Evolutionary conservation across 2,797 vertebrate genomes (phyloP).

Genomic region (Otolemur crassicaudatus): DNA sequence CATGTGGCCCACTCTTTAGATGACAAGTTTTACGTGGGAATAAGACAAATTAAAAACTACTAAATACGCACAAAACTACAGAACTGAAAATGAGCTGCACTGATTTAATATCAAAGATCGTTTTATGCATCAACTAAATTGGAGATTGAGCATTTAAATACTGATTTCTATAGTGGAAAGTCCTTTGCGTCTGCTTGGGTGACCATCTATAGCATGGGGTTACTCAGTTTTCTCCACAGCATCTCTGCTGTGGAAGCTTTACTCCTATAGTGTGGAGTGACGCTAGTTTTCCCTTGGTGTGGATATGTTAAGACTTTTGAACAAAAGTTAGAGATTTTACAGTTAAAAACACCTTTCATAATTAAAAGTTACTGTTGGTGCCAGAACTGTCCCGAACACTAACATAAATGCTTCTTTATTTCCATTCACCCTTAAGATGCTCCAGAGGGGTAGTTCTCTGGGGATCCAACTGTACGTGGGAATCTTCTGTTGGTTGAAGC

Average conservation of each 20-base stretch:
- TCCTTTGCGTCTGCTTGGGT: neutral
- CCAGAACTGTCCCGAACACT: neutral
- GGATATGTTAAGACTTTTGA: neutral
- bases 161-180: neutral
- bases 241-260: neutral
- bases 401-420: neutral
- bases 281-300: neutral
- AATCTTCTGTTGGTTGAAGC: neutral
- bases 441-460: neutral
- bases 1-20: neutral
- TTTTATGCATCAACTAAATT: neutral
- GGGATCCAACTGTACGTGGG: neutral
- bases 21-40: neutral
- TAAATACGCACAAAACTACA: slow-evolving; percentile 1
- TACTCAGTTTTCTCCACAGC: neutral
- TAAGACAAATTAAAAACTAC: neutral
- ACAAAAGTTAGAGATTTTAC: neutral
- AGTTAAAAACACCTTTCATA: neutral
- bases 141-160: neutral
- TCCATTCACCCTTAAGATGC: neutral
- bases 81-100: neutral
- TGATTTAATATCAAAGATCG: neutral
- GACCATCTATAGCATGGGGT: neutral
- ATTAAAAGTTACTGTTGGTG: neutral
- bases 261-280: neutral